A percentile compares a stretch with the other conserved stretches of the same genome.
phyloP scores from a whole-genome alignment of 2,113 vertebrate species.

The Grammomys dolichurus region DNA sequence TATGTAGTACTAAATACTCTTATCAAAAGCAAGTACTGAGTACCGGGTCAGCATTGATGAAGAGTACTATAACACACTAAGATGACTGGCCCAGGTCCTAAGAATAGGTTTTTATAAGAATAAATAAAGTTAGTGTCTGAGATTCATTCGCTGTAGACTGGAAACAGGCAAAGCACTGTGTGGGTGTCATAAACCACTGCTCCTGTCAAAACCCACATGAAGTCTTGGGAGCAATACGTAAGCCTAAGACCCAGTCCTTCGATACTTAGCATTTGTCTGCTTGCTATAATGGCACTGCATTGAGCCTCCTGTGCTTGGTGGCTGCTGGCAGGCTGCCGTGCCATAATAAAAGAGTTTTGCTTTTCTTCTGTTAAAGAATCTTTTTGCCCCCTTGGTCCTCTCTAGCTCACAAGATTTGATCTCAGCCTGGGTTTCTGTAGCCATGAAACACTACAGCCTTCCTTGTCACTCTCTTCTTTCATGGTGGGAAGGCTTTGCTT shows the following conservation, averaged over 20 bases:
- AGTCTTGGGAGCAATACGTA: slow-evolving; percentile 21
- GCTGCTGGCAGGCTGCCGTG: background rate
- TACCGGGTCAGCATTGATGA: slow-evolving; percentile 64
- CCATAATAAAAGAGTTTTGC: background rate
- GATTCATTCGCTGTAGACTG: slow-evolving; percentile 48
- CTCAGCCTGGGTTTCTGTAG: background rate
- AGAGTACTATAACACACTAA: background rate
- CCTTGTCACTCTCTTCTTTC: background rate
- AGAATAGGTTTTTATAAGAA: slow-evolving; percentile 55
- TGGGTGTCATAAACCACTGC: background rate
- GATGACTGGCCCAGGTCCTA: slow-evolving; percentile 65
- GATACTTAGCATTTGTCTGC: background rate
- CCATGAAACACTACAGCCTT: background rate
- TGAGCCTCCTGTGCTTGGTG: background rate
- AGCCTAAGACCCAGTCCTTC: background rate
- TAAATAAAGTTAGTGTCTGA: slow-evolving; percentile 61
- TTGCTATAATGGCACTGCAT: background rate
- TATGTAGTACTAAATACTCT: slow-evolving; percentile 63
- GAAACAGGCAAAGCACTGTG: slow-evolving; percentile 26
- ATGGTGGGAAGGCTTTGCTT: background rate
- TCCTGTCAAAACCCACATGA: background rate
- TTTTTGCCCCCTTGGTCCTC: background rate
- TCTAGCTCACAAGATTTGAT: background rate
- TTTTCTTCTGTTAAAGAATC: background rate
- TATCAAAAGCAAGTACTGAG: slow-evolving; percentile 53